Conservation (phyloP, 1,140 invertebrate genomes). For the Drosophila nasuta region DNA sequence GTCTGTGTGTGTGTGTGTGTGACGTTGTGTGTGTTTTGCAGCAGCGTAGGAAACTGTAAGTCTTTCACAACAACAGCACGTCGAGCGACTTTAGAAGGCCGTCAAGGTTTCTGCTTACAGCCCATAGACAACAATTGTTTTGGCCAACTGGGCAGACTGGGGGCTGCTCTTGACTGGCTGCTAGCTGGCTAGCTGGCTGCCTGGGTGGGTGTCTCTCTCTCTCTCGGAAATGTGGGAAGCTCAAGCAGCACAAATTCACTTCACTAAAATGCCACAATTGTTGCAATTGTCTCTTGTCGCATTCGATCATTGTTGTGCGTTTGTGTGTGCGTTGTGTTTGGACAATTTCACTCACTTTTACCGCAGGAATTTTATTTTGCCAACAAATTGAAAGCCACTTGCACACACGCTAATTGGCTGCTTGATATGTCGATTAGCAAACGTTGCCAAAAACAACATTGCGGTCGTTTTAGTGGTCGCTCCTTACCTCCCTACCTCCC, state of each 20-base stretch:
- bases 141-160: slow-evolving; percentile 15
- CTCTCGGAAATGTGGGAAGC: slow-evolving; percentile 12
- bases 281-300: slow-evolving; percentile 30
- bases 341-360: slow-evolving; percentile 56
- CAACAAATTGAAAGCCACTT: slow-evolving; percentile 37
- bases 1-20: slow-evolving; percentile 17
- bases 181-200: background rate
- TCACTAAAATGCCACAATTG: slow-evolving; percentile 27
- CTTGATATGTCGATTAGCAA: slow-evolving; percentile 30
- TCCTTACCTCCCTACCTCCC: no score
- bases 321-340: slow-evolving; percentile 10
- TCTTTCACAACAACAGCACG: slow-evolving; percentile 68
- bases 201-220: slow-evolving; percentile 5
- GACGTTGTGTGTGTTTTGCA: slow-evolving; percentile 38
- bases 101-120: slow-evolving; percentile 70
- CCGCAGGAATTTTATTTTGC: slow-evolving; percentile 35
- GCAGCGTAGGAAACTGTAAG: slow-evolving; percentile 56
- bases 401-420: slow-evolving; percentile 37
- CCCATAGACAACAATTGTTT: slow-evolving; percentile 51
- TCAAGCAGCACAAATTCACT: background rate
- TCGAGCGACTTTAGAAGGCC: slow-evolving; percentile 66
- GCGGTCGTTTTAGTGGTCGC: slow-evolving; percentile 12
- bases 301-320: slow-evolving; percentile 23
- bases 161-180: background rate
- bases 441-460: slow-evolving; percentile 35